A percentile compares a stretch with the other conserved stretches of the same genome.
Conservation (phyloP, 2,888 invertebrate genomes). For the Apodemia hepburni region DNA sequence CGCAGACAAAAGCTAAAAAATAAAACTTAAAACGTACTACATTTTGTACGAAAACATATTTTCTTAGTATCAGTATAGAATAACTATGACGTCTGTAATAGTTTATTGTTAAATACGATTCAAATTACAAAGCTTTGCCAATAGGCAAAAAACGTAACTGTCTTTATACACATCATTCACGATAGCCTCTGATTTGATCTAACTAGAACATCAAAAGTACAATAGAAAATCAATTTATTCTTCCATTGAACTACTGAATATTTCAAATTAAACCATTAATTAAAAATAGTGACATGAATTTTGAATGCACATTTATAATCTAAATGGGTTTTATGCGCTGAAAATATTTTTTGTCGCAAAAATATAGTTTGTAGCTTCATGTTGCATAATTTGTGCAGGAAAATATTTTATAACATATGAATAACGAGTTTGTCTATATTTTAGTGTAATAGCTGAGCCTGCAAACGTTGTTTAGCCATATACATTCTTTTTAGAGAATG, state of each 20-base stretch:
- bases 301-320: not conserved
- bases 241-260: not conserved
- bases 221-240: conserved; percentile 2
- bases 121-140: conserved; percentile 16
- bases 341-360: too few relatives aligned
- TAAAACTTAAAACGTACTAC: too few relatives aligned
- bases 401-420: too few relatives aligned
- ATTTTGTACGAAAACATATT: not conserved
- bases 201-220: conserved; percentile 5
- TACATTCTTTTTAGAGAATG: too few relatives aligned
- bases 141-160: conserved; percentile 28
- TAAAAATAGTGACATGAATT: conserved; percentile 19
- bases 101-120: conserved; percentile 21
- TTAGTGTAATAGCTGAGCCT: too few relatives aligned
- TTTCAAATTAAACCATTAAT: conserved; percentile 15
- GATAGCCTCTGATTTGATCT: not conserved
- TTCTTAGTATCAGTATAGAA: not conserved
- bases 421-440: too few relatives aligned
- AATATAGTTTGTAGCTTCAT: too few relatives aligned
- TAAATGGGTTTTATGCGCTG: too few relatives aligned
- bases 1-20: too few relatives aligned
- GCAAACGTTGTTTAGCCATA: too few relatives aligned
- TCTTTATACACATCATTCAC: conserved; percentile 10
- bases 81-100: not conserved
- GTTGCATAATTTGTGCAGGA: too few relatives aligned